phyloP scores from a whole-genome alignment of 2,113 vertebrate species.

The Scytalopus superciliaris region DNA sequence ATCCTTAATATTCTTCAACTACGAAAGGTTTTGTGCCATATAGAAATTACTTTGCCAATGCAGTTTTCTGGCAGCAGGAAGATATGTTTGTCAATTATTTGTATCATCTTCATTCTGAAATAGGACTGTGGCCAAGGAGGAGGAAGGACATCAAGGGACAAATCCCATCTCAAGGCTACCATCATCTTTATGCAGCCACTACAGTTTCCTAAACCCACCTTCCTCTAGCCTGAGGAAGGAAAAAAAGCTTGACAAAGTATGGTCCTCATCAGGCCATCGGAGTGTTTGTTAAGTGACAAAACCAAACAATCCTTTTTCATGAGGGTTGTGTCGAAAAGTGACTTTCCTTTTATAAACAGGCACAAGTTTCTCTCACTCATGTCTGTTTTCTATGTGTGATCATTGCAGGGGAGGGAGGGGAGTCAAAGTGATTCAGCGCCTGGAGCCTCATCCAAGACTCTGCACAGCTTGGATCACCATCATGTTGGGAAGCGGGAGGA shows the following conservation, averaged over 20 bases:
- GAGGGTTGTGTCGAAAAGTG: background rate
- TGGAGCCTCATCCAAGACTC: conserved; percentile 38
- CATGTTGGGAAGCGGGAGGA: conserved; percentile 7
- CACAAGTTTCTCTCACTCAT: background rate
- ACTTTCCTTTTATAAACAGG: conserved; percentile 31
- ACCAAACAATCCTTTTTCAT: background rate
- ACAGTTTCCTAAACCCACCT: background rate
- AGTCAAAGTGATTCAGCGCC: conserved; percentile 36
- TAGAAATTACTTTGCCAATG: background rate
- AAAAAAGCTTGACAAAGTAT: background rate
- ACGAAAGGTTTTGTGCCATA: background rate
- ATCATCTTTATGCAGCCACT: background rate
- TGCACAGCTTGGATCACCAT: conserved; percentile 31
- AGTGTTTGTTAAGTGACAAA: background rate
- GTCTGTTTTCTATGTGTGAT: conserved; percentile 9
- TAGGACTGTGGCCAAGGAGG: rapidly evolving
- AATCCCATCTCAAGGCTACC: background rate
- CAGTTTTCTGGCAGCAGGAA: background rate
- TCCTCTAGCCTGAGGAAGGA: background rate
- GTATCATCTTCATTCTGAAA: background rate
- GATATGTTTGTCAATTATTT: background rate
- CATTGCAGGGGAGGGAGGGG: background rate
- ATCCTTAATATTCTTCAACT: background rate
- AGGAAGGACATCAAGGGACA: background rate
- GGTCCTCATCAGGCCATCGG: background rate